Evolutionary conservation across 2,888 invertebrate species (phyloP), one percentile per base, ranked within the genome.

Genomic region (Andrena camellia): DNA sequence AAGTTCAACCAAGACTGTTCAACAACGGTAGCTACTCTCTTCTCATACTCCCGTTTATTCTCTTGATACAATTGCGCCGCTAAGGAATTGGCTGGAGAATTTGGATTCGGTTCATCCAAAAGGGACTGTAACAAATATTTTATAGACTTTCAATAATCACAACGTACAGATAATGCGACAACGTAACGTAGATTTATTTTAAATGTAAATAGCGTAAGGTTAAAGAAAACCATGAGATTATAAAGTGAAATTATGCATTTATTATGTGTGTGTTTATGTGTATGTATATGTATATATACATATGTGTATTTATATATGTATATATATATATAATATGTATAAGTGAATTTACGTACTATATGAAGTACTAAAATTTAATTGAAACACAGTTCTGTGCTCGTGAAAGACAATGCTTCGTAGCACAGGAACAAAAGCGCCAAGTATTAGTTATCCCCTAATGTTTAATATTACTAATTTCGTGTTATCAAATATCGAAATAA

Each of bases 21-120:
- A 23, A 96, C 96, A 83, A 96, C 95, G 60, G 95, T 95, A 78
- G 95, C 95, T 64, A 96, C 96, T 91, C 96, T 94, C 92, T 96
- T 96, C 92, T 96, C 96, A 91, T 96, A 96, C 90, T 96, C 96
- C 66, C 96, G 94, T 80, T 96, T 95, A 92, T 96, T 96, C 90
- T 96, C 96, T 91, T 96, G 96, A 92, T 96, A 96, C 73, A 96
- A 94, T 92, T 96, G 96, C 3, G 96, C 96, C 48, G 96, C 96
- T 86, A 96, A 93, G 86, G 96, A 96, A 93, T 96, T 96, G 57
- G 96, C 96, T 67, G 96, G 96, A 66, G 96, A 96, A 94, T 96
- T 96, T 73, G 96, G 96, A 93, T 96, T 96, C 52, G 96, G 96
- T 92, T 96, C 96, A 91, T 96, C 96, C 90, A 96, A 94, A 89